Evolutionary conservation across 2,888 invertebrate genomes (phyloP).

Genomic region (Cerastis leucographa): DNA sequence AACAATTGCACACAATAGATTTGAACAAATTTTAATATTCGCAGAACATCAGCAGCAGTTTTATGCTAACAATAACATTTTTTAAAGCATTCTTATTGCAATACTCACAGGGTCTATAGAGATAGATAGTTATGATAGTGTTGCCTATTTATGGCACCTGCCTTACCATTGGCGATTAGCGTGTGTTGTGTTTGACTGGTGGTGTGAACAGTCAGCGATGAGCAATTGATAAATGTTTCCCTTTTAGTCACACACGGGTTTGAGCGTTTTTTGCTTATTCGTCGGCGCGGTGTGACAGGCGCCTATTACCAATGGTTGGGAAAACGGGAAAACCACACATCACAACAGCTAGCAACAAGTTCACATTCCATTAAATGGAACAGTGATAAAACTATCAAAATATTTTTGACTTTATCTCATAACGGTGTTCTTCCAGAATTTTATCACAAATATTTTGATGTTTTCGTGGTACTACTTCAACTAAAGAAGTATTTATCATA

Average conservation of each 20-base stretch:
- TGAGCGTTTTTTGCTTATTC: neutral
- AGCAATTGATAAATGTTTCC: neutral
- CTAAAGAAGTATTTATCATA: neutral
- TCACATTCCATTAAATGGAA: conserved; percentile 19
- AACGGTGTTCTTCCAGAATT: conserved; percentile 21
- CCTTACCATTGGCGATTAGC: neutral
- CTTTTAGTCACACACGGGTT: neutral
- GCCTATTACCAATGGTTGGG: neutral
- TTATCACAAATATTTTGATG: conserved; percentile 17
- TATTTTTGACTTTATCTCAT: conserved; percentile 23
- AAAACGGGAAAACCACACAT: conserved; percentile 10
- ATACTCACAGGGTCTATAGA: neutral
- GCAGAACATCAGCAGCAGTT: conserved; percentile 30
- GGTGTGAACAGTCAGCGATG: neutral
- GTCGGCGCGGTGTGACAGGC: neutral
- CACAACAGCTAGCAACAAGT: conserved; percentile 11
- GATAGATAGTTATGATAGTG: neutral
- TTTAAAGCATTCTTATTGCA: conserved; percentile 44
- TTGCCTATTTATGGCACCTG: neutral
- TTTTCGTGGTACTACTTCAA: conserved; percentile 2
- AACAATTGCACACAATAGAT: conserved; percentile 77
- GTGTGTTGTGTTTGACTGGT: neutral
- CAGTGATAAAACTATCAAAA: conserved; percentile 33
- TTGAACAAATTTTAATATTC: conserved; percentile 56
- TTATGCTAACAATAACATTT: conserved; percentile 30